These are phyloP conservation scores for Mythimna pallens DNA, from an alignment of 2,888 invertebrate genomes.

Conservation along the genomic window DNA sequence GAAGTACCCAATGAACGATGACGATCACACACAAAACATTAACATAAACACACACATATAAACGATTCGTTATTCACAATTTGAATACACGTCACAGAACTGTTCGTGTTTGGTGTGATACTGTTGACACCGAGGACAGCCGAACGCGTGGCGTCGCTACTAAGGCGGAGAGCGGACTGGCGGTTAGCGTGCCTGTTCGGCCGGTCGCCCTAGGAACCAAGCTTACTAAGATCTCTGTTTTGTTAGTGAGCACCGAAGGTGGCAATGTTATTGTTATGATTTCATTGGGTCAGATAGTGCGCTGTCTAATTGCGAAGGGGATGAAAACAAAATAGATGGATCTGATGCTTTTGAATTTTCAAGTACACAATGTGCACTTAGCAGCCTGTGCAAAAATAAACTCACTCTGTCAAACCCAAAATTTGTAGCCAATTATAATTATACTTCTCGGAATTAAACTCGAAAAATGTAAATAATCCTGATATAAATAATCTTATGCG, in stretches of 20 bases:
- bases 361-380: neutral
- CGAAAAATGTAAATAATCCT: neutral
- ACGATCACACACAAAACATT: slow-evolving; percentile 54
- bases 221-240: slow-evolving; percentile 56
- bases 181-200: slow-evolving; percentile 43
- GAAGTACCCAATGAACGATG: slow-evolving; percentile 53
- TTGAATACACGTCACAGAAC: slow-evolving; percentile 56
- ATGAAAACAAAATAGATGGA: neutral
- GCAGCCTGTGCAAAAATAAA: neutral
- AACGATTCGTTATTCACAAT: slow-evolving; percentile 60
- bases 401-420: neutral
- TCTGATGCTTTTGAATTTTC: neutral
- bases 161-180: slow-evolving; percentile 53
- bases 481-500: too few species aligned
- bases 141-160: slow-evolving; percentile 51
- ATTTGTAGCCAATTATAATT: neutral
- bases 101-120: slow-evolving; percentile 41
- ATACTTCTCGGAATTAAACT: neutral
- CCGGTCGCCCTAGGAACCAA: slow-evolving; percentile 53
- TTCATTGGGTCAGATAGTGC: slow-evolving; percentile 15
- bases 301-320: neutral
- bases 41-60: slow-evolving; percentile 60
- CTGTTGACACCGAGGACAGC: slow-evolving; percentile 42
- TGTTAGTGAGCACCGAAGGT: slow-evolving; percentile 59
- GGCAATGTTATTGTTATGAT: slow-evolving; percentile 57